Evolutionary conservation across 2,797 vertebrate genomes (phyloP), one percentile per base, ranked within the genome.

Genomic region (Pitangus sulphuratus): DNA sequence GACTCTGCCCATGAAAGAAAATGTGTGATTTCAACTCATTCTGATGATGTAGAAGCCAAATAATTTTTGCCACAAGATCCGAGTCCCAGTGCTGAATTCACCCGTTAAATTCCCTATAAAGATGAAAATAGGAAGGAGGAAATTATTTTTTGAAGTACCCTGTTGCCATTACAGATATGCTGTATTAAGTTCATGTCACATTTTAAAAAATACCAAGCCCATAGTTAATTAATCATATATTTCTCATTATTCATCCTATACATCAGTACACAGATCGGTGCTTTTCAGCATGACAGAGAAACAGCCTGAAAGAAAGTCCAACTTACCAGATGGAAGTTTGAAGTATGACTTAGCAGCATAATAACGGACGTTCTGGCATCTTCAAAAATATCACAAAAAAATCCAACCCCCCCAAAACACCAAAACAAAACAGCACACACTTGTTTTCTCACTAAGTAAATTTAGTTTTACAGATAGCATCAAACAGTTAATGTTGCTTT

Each of bases 371-470:
- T 91, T 65, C 61, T 70, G 21, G 22, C 28, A 72, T 77, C 68
- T 87, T 80, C 40, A 71, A 75, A 86, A 37, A 89, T 75, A 17
- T 42, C 90, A 31, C 42, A 9, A 66, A 71, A 95, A 94, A 68
- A 89, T 11, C 3, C 26, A n/a, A 28, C 3, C 7, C 20, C 28
- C 8, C 15, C 12, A 35, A 54, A 61, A 17, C 4, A 5, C 9
- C 9, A 5, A 37, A 37, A 37, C 37, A 87, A 77, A 95, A 61
- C 2, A 45, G 8, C 7, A 25, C 14, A 11, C 50, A 47, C 19
- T 92, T 87, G 1, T 91, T 93, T 96, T 86, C 74, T 96, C 28
- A 45, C 37, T 75, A 71, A 65, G 53, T 93, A 87, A 51, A n/a
- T 68, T 16, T 77, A 48, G 4, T 28, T 89, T 93, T 83, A 87